These are phyloP conservation scores for Heteromurus nitidus DNA, from an alignment of 2,888 invertebrate genomes.

Conservation along the genomic window DNA sequence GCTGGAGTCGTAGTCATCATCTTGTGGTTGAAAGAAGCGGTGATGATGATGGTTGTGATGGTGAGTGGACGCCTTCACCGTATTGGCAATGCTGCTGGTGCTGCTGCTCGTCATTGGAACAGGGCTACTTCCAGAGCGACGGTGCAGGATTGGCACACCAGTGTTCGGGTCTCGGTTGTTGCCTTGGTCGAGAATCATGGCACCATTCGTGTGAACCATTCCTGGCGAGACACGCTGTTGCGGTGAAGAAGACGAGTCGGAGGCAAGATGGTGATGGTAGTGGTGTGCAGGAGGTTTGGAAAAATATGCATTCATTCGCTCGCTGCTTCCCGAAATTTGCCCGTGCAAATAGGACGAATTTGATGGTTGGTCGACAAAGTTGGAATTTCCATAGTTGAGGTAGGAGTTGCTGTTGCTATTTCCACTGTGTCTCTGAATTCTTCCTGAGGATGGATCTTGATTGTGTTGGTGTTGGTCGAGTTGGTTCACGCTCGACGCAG, in stretches of 20 bases:
- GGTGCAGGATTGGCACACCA: conserved; percentile 67
- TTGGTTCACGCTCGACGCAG: conserved; percentile 67
- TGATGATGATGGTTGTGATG: conserved; percentile 51
- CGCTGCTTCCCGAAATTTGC: conserved; percentile 53
- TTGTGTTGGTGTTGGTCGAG: conserved; percentile 55
- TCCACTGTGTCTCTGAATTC: conserved; percentile 60
- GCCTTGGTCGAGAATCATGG: not conserved
- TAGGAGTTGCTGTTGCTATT: no score
- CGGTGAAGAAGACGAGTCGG: not conserved
- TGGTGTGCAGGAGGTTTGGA: conserved; percentile 13
- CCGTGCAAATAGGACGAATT: conserved; percentile 70
- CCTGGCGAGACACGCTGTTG: conserved; percentile 20
- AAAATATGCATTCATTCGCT: conserved; percentile 53
- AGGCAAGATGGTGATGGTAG: conserved; percentile 18
- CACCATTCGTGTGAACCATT: not conserved
- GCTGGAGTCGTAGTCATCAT: conserved; percentile 70
- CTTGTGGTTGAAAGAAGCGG: conserved; percentile 59
- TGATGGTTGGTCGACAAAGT: conserved; percentile 30
- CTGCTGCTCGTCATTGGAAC: conserved; percentile 71
- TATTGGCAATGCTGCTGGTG: conserved; percentile 14
- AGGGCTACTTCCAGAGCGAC: conserved; percentile 73
- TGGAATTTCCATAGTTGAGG: conserved; percentile 7
- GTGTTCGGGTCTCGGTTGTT: conserved; percentile 19
- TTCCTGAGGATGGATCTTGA: conserved; percentile 53
- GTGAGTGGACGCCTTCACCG: conserved; percentile 1